Percentiles rank a stretch among this genome's conserved stretches.
Conservation (phyloP, 2,113 vertebrate species). For the Microtus montanus region DNA sequence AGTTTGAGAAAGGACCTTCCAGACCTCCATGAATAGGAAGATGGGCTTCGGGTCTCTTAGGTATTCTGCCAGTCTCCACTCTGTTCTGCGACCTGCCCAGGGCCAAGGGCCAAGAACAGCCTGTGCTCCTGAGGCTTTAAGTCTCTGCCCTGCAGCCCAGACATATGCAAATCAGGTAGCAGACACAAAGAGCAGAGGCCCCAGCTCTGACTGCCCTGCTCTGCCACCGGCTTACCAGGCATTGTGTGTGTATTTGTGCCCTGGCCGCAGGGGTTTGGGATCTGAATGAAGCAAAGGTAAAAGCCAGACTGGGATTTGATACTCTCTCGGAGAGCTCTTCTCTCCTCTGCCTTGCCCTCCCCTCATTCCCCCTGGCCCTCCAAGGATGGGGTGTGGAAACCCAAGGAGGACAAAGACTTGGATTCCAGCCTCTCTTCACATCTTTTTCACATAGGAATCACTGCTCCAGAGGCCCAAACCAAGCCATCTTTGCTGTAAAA, state of each 20-base stretch:
- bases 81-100: background rate
- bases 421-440: background rate
- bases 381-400: background rate
- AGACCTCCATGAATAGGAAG: background rate
- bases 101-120: background rate
- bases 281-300: background rate
- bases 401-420: background rate
- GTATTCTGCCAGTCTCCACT: background rate
- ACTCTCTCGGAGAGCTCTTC: background rate
- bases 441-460: background rate
- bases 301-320: background rate
- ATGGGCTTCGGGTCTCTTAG: background rate
- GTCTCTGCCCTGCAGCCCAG: background rate
- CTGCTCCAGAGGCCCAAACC: background rate
- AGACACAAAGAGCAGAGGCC: background rate
- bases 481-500: background rate
- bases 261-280: background rate
- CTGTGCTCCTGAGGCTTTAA: background rate
- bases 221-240: background rate
- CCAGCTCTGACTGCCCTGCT: background rate
- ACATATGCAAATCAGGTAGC: background rate
- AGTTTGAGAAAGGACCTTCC: background rate
- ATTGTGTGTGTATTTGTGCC: too few species aligned
- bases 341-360: background rate
- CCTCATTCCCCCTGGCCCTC: background rate